phyloP scores from a whole-genome alignment of 2,113 vertebrate species.

The Ctenodactylus gundi region DNA sequence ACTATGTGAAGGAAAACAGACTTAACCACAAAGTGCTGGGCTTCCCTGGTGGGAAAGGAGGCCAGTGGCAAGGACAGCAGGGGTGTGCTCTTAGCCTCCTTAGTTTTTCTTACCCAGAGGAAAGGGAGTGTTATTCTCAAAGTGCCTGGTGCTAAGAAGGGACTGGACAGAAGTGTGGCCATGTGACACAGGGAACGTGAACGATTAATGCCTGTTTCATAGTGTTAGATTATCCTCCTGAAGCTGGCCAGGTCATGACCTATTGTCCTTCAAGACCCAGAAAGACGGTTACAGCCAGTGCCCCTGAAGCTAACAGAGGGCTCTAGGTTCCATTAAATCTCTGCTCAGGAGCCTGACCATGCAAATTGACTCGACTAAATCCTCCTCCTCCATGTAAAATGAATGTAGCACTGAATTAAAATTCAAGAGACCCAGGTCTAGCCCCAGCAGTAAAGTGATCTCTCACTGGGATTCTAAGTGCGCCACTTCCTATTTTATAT shows the following conservation, averaged over 20 bases:
- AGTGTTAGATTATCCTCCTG: neutral
- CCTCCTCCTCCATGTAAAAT: neutral
- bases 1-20: neutral
- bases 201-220: neutral
- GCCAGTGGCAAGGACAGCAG: neutral
- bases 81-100: neutral
- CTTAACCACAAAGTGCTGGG: neutral
- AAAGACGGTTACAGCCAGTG: neutral
- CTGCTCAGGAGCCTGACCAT: neutral
- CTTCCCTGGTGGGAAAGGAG: too few relatives aligned
- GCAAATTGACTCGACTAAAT: too few relatives aligned
- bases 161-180: neutral
- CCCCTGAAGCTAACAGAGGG: neutral
- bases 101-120: neutral
- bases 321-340: neutral
- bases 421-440: neutral
- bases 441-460: rapidly evolving
- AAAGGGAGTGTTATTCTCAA: neutral
- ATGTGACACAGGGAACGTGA: neutral
- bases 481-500: neutral
- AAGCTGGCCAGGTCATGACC: neutral
- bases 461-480: neutral
- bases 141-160: neutral
- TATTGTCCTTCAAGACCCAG: neutral
- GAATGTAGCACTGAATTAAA: rapidly evolving